Percentiles rank a stretch among this genome's conserved stretches.
phyloP scores from a whole-genome alignment of 2,113 vertebrate genomes.

The Tautogolabrus adspersus region DNA sequence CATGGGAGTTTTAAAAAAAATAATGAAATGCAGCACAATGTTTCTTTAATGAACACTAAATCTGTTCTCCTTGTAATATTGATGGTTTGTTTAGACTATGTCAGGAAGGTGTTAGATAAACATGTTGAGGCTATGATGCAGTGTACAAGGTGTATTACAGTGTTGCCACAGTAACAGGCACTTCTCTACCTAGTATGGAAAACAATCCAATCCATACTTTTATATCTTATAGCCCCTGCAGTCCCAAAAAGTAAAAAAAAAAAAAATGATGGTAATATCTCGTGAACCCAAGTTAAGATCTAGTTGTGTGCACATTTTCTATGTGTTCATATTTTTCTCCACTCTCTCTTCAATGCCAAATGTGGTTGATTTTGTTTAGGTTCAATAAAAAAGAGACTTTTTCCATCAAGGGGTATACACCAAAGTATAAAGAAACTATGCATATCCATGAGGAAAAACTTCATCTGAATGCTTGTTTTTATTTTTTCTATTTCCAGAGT shows the following conservation, averaged over 20 bases:
- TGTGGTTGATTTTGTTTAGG: slow-evolving; percentile 18
- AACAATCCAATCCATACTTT: background rate
- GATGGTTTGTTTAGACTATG: background rate
- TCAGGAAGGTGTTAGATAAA: slow-evolving; percentile 9
- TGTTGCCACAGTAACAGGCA: slow-evolving; percentile 9
- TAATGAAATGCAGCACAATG: slow-evolving; percentile 5
- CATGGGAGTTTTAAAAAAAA: background rate
- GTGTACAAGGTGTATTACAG: background rate
- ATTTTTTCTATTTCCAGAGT: slow-evolving; percentile 19
- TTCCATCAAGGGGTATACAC: background rate
- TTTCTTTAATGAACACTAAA: background rate
- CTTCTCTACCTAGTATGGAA: background rate
- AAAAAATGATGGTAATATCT: no score
- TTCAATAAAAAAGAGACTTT: background rate
- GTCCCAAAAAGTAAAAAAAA: no score
- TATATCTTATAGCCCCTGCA: background rate
- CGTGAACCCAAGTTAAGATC: no score
- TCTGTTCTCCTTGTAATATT: slow-evolving; percentile 8
- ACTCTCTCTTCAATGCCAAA: background rate
- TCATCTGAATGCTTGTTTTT: slow-evolving; percentile 25
- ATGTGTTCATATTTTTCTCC: background rate
- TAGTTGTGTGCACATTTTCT: background rate
- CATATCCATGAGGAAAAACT: background rate
- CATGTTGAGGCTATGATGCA: background rate
- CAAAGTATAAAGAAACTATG: slow-evolving; percentile 28